These are phyloP conservation scores for Coenonympha glycerion DNA, from an alignment of 2,888 invertebrate genomes.

Conservation along the genomic window DNA sequence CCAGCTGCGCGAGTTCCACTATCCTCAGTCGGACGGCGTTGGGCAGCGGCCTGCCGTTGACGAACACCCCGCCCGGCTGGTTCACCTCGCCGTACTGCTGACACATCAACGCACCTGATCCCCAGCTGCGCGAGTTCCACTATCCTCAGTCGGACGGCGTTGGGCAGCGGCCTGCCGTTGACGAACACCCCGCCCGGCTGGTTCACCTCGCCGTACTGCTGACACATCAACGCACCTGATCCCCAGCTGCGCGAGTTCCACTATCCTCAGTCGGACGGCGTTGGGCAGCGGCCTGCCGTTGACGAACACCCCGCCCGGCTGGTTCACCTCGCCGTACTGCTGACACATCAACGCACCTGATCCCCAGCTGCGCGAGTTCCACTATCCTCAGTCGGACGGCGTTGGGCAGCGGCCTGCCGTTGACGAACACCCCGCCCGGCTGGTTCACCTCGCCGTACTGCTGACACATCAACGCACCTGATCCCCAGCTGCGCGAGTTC, in stretches of 20 bases:
- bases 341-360: conserved; percentile 81
- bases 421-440: conserved; percentile 96
- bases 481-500: conserved; percentile 94
- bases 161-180: conserved; percentile 93
- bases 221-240: conserved; percentile 81
- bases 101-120: conserved; percentile 78
- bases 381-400: conserved; percentile 91
- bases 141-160: conserved; percentile 89
- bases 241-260: conserved; percentile 92
- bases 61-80: conserved; percentile 96
- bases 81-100: conserved; percentile 98
- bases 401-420: conserved; percentile 93
- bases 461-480: conserved; percentile 78
- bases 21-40: conserved; percentile 91
- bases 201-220: conserved; percentile 98
- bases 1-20: conserved; percentile 92
- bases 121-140: conserved; percentile 94
- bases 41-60: conserved; percentile 93
- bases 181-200: conserved; percentile 97
- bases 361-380: conserved; percentile 92
- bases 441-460: conserved; percentile 99
- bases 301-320: conserved; percentile 96
- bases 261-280: conserved; percentile 89
- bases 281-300: conserved; percentile 94
- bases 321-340: conserved; percentile 98